phyloP scores from a whole-genome alignment of 2,113 vertebrate genomes.

The Ciconia maguari region DNA sequence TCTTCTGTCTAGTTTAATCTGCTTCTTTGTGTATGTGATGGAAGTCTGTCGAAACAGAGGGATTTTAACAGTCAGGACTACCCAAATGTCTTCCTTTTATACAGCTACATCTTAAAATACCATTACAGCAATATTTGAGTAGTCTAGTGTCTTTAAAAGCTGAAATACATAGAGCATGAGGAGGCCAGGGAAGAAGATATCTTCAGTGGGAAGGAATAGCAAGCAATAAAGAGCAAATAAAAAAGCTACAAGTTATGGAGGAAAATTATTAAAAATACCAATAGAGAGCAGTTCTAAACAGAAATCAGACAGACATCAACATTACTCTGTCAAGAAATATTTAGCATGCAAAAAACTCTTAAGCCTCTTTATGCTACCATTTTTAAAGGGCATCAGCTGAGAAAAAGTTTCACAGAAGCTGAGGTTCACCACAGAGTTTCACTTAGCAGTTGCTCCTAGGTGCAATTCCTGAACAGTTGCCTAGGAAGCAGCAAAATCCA shows the following conservation, averaged over 20 bases:
- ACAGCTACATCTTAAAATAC: neutral
- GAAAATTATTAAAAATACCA: neutral
- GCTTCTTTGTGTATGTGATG: neutral
- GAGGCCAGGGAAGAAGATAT: neutral
- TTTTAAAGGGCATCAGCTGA: neutral
- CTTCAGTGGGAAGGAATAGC: neutral
- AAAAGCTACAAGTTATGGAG: neutral
- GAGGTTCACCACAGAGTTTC: neutral
- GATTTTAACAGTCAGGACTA: neutral
- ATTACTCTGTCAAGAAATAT: neutral
- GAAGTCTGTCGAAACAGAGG: neutral
- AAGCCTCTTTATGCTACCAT: neutral
- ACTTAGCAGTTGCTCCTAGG: neutral
- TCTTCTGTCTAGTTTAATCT: neutral
- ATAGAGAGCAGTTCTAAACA: neutral
- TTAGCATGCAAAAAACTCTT: neutral
- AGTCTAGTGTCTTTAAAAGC: neutral
- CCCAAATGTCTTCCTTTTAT: neutral
- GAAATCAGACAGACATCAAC: neutral
- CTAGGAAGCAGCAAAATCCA: neutral
- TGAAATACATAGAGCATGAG: neutral
- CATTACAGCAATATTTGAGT: neutral
- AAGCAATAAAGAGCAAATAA: neutral
- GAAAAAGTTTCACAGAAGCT: neutral
- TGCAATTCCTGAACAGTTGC: neutral